Percentiles rank a stretch among this genome's conserved stretches.
These are phyloP conservation scores for Diplolepis rosae DNA, from an alignment of 2,888 invertebrate species.

Conservation along the genomic window DNA sequence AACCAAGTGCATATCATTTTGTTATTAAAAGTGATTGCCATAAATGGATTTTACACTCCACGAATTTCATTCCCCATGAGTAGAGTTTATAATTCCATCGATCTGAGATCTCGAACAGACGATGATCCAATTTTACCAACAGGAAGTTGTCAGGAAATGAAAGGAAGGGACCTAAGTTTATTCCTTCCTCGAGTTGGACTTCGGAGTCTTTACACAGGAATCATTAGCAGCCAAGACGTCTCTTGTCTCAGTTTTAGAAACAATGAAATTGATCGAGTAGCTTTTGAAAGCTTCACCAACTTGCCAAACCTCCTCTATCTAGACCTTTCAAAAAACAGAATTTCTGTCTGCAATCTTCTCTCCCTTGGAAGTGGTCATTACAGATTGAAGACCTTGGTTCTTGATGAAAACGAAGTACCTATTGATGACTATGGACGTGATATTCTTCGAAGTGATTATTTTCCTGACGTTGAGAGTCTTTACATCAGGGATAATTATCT, in stretches of 20 bases:
- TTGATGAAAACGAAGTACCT: conserved; percentile 55
- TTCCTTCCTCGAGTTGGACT: conserved; percentile 51
- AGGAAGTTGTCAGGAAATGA: conserved; percentile 57
- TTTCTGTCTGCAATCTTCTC: conserved; percentile 58
- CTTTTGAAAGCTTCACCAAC: conserved; percentile 51
- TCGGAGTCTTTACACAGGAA: conserved; percentile 47
- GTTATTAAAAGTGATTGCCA: background rate
- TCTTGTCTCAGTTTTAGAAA: conserved; percentile 56
- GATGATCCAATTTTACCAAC: conserved; percentile 52
- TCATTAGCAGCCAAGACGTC: conserved; percentile 50
- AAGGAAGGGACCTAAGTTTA: conserved; percentile 48
- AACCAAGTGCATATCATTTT: background rate
- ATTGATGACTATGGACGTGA: conserved; percentile 38
- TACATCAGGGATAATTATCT: conserved; percentile 58
- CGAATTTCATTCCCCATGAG: conserved; percentile 44
- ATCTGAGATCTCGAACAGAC: conserved; percentile 44
- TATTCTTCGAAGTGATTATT: conserved; percentile 51
- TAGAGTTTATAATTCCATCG: conserved; percentile 53
- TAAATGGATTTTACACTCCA: background rate
- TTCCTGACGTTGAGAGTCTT: conserved; percentile 57
- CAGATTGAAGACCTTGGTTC: conserved; percentile 53
- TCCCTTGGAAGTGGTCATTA: conserved; percentile 54
- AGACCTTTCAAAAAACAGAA: conserved; percentile 60
- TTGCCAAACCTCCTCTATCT: conserved; percentile 59
- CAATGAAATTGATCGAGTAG: conserved; percentile 54